phyloP scores from a whole-genome alignment of 2,797 vertebrate species.

The Sebastes reedi region DNA sequence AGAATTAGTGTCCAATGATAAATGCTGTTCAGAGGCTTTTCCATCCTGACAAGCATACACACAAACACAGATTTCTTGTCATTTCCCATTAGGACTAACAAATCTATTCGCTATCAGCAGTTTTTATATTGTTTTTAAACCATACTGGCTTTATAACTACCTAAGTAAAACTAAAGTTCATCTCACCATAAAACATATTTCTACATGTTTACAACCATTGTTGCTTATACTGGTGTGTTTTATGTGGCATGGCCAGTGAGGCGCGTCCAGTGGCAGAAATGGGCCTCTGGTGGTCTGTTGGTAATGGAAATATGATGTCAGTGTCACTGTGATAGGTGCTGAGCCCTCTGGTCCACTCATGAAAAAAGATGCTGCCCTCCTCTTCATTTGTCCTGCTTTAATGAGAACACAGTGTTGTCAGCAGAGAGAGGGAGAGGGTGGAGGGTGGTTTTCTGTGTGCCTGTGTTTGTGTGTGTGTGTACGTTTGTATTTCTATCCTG shows the following conservation, averaged over 20 bases:
- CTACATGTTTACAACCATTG: not conserved
- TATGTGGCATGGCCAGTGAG: not conserved
- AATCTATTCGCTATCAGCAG: not conserved
- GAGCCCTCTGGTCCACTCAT: slow-evolving; percentile 20
- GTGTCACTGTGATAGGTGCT: slow-evolving; percentile 1
- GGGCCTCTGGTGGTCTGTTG: slow-evolving; percentile 14
- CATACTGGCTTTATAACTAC: not conserved
- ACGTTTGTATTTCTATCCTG: slow-evolving; percentile 1
- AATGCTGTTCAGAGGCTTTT: not conserved
- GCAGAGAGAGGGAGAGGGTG: not conserved
- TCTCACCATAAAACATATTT: not conserved
- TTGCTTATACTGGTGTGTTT: not conserved
- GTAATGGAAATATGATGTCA: slow-evolving; percentile 26
- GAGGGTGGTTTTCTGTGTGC: not conserved
- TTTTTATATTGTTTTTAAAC: not conserved
- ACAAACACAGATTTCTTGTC: not conserved
- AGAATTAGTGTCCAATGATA: not conserved
- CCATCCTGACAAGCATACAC: not conserved
- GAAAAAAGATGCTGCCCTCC: slow-evolving; percentile 34
- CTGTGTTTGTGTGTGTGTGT: slow-evolving; percentile 8
- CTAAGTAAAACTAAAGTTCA: not conserved
- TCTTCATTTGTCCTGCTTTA: slow-evolving; percentile 52
- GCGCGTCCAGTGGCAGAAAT: not conserved
- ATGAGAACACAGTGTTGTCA: slow-evolving; percentile 40
- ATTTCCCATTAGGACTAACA: not conserved